Conservation (phyloP, 2,113 vertebrate species). For the Heloderma charlesbogerti region DNA sequence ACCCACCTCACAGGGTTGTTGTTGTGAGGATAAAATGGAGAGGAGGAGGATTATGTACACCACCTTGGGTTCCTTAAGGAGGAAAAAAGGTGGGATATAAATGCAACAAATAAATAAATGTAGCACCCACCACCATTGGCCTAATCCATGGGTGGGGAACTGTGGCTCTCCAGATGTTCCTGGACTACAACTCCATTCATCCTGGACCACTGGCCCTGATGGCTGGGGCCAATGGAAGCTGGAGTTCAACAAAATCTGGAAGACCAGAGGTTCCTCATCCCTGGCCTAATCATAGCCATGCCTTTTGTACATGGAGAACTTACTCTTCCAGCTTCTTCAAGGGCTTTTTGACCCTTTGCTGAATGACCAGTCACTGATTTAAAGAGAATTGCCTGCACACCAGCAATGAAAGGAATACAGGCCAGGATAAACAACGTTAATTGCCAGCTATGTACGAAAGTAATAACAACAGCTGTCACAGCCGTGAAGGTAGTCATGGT, state of each 20-base stretch:
- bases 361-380: slow-evolving; percentile 73
- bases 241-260: background rate
- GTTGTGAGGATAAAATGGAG: too few relatives aligned
- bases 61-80: too few relatives aligned
- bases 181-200: too few relatives aligned
- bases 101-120: too few relatives aligned
- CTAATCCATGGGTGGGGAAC: too few relatives aligned
- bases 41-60: too few relatives aligned
- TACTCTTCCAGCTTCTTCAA: slow-evolving; percentile 81
- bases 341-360: slow-evolving; percentile 79
- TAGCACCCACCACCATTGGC: background rate
- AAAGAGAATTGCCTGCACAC: slow-evolving; percentile 71
- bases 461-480: slow-evolving; percentile 67
- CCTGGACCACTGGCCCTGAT: too few relatives aligned
- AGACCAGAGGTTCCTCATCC: background rate
- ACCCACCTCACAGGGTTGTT: too few relatives aligned
- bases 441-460: slow-evolving; percentile 80
- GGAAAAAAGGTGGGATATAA: too few relatives aligned
- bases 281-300: background rate
- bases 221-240: background rate
- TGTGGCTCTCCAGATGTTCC: too few relatives aligned
- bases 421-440: slow-evolving; percentile 78
- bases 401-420: slow-evolving; percentile 74
- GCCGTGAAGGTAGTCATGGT: slow-evolving; percentile 65
- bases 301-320: slow-evolving; percentile 40